Conservation (phyloP, 92 coral and sea anemone genomes). For the Heliopora coerulea region DNA sequence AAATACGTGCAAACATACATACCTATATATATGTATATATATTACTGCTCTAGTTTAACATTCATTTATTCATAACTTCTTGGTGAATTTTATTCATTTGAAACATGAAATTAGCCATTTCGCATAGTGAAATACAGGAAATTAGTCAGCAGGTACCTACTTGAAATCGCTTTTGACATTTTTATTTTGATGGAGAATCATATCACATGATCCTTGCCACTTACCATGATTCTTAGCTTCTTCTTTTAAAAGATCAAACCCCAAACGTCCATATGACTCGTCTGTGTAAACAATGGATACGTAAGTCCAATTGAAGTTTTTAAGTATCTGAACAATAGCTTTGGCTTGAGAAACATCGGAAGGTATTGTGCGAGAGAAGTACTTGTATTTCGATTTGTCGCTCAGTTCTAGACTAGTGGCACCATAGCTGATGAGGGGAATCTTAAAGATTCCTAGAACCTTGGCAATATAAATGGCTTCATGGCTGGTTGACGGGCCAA, state of each 20-base stretch:
- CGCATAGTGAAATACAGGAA: too few relatives aligned
- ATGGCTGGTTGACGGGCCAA: too few relatives aligned
- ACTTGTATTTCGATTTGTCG: conserved; percentile 74
- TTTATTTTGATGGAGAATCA: not conserved
- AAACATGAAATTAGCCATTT: too few relatives aligned
- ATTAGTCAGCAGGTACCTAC: too few relatives aligned
- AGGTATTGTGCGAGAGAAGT: conserved; percentile 83
- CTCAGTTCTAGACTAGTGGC: conserved; percentile 82
- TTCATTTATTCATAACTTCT: too few relatives aligned
- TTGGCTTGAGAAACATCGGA: conserved; percentile 83
- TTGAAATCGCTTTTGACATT: too few relatives aligned
- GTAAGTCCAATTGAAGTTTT: conserved; percentile 73
- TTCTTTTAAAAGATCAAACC: conserved; percentile 64
- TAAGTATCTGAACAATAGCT: conserved; percentile 69
- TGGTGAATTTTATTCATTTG: too few relatives aligned
- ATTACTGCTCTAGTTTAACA: too few relatives aligned
- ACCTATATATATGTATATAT: too few relatives aligned
- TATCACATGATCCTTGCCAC: too few relatives aligned
- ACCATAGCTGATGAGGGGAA: conserved; percentile 74
- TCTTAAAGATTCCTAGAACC: conserved; percentile 22
- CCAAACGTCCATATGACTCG: conserved; percentile 73
- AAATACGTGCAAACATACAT: too few relatives aligned
- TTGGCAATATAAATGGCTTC: too few relatives aligned
- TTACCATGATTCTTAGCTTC: conserved; percentile 66
- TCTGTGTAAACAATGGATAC: conserved; percentile 75